Conservation (phyloP, 2,113 vertebrate species). For the Ochotona princeps region DNA sequence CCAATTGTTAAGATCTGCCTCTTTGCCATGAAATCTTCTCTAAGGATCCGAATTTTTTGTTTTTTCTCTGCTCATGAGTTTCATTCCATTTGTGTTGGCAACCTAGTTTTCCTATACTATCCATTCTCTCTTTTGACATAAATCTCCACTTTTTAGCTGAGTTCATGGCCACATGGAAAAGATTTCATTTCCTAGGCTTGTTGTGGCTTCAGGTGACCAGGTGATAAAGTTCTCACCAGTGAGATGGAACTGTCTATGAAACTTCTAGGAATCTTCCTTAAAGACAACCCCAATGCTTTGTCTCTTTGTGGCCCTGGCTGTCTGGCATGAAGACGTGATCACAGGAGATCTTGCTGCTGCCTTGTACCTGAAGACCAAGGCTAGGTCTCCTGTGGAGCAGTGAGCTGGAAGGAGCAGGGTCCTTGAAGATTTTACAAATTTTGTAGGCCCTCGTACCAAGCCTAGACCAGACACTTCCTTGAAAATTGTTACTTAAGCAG, state of each 20-base stretch:
- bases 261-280: not conserved
- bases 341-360: not conserved
- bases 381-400: not conserved
- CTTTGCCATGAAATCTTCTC: not conserved
- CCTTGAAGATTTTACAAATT: not conserved
- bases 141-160: not conserved
- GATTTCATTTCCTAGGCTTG: not conserved
- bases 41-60: not conserved
- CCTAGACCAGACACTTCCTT: not conserved
- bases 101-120: not conserved
- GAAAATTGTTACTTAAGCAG: not conserved
- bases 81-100: not conserved
- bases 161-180: not conserved
- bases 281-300: not conserved
- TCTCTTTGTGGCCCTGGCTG: not conserved
- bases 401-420: not conserved
- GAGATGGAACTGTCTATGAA: not conserved
- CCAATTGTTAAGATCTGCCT: not conserved
- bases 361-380: not conserved
- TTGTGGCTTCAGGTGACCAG: not conserved
- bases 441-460: not conserved
- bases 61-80: not conserved
- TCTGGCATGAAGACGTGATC: not conserved
- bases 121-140: not conserved
- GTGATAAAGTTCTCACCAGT: not conserved